These are phyloP conservation scores for Yponomeuta sedellus DNA, from an alignment of 2,888 invertebrate genomes.

Conservation along the genomic window DNA sequence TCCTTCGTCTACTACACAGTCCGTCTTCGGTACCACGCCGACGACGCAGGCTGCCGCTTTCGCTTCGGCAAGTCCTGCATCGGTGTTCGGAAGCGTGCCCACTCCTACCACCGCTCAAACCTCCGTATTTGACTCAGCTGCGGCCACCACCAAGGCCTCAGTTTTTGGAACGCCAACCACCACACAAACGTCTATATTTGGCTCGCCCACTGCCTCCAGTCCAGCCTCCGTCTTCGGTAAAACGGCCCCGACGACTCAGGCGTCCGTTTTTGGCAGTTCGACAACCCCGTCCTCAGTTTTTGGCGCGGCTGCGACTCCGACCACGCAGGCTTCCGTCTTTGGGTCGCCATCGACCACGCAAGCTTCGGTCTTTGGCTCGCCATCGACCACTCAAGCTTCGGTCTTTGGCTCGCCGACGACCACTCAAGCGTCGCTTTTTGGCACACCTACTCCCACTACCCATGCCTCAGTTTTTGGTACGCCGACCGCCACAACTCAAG, in stretches of 20 bases:
- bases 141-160: slow-evolving; percentile 33
- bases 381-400: slow-evolving; percentile 14
- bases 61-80: slow-evolving; percentile 21
- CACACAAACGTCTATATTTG: slow-evolving; percentile 28
- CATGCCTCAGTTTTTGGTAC: slow-evolving; percentile 19
- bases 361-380: slow-evolving; percentile 17
- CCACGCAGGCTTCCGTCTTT: slow-evolving; percentile 29
- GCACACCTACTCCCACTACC: slow-evolving; percentile 25
- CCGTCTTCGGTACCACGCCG: slow-evolving; percentile 24
- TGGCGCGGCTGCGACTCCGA: slow-evolving; percentile 30
- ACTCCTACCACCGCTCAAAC: slow-evolving; percentile 29
- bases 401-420: slow-evolving; percentile 33
- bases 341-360: slow-evolving; percentile 15
- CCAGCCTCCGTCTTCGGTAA: slow-evolving; percentile 37
- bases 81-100: slow-evolving; percentile 22
- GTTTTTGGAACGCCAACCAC: slow-evolving; percentile 36
- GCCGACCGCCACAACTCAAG: slow-evolving; percentile 13
- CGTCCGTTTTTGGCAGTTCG: slow-evolving; percentile 17
- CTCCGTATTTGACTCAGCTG: slow-evolving; percentile 16
- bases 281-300: slow-evolving; percentile 22
- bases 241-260: slow-evolving; percentile 24
- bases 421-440: slow-evolving; percentile 37
- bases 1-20: slow-evolving; percentile 26
- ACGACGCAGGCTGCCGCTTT: slow-evolving; percentile 27
- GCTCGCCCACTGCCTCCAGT: slow-evolving; percentile 25